phyloP scores from a whole-genome alignment of 2,888 invertebrate genomes.

The Drosophila algonquin region DNA sequence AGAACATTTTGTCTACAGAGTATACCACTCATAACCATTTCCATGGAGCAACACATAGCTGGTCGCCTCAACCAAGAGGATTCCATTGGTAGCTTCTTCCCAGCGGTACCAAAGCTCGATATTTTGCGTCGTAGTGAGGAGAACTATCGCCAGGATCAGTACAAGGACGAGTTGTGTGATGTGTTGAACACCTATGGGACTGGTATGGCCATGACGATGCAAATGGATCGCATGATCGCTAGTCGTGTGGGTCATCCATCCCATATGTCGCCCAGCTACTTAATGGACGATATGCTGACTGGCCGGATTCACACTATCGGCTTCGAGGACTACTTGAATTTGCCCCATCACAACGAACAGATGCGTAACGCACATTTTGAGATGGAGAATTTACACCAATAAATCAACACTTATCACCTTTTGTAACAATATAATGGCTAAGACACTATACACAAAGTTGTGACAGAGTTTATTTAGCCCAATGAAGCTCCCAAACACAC shows the following conservation, averaged over 20 bases:
- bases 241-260: not conserved
- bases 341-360: not conserved
- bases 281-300: not conserved
- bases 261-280: not conserved
- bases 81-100: not conserved
- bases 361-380: not conserved
- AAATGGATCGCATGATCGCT: not conserved
- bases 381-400: not conserved
- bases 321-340: not conserved
- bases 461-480: not conserved
- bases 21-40: not conserved
- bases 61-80: not conserved
- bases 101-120: not conserved
- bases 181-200: not conserved
- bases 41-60: not conserved
- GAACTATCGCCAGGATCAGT: not conserved
- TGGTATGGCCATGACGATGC: not conserved
- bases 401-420: not conserved
- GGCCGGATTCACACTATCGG: not conserved
- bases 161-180: not conserved
- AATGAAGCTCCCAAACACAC: not conserved
- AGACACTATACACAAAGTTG: not conserved
- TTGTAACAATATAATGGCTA: not conserved
- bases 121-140: not conserved
- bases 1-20: too few species aligned